A percentile compares a stretch with the other conserved stretches of the same genome.
Conservation (phyloP, 2,797 vertebrate species). For the Toxotes lorentzi region DNA sequence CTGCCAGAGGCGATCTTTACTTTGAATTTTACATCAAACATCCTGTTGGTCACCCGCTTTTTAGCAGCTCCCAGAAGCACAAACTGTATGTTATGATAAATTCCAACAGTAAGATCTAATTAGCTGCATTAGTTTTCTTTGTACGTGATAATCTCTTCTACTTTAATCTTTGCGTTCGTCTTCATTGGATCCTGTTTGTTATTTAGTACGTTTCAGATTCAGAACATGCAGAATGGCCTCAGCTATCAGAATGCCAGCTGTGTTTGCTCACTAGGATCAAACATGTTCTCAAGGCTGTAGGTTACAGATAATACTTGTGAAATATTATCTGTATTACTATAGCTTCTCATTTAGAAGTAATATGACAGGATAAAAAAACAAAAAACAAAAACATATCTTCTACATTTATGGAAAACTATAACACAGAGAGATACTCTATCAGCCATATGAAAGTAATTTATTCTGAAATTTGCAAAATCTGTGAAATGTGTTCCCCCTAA, state of each 20-base stretch:
- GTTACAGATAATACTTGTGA: slow-evolving; percentile 1
- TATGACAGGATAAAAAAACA: not conserved
- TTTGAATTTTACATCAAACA: slow-evolving; percentile 35
- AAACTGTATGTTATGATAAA: not conserved
- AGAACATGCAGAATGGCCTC: not conserved
- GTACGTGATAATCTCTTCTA: not conserved
- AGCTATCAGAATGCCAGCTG: not conserved
- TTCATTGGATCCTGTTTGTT: not conserved
- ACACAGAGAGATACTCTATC: not conserved
- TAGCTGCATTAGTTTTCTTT: slow-evolving; percentile 3
- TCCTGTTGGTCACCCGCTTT: not conserved
- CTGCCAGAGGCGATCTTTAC: slow-evolving; percentile 1
- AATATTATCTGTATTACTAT: too few relatives aligned
- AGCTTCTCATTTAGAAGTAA: not conserved
- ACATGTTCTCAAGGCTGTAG: not conserved
- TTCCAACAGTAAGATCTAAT: not conserved
- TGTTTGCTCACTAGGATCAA: not conserved
- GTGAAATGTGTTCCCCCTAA: not conserved
- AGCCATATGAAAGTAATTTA: not conserved
- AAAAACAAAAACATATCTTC: not conserved
- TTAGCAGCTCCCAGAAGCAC: not conserved
- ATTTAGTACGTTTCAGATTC: not conserved
- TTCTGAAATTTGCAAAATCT: not conserved
- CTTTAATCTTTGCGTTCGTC: not conserved
- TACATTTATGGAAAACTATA: not conserved